Percentiles rank a stretch among this genome's conserved stretches.
phyloP scores from a whole-genome alignment of 2,113 vertebrate genomes.

The Larimichthys crocea region DNA sequence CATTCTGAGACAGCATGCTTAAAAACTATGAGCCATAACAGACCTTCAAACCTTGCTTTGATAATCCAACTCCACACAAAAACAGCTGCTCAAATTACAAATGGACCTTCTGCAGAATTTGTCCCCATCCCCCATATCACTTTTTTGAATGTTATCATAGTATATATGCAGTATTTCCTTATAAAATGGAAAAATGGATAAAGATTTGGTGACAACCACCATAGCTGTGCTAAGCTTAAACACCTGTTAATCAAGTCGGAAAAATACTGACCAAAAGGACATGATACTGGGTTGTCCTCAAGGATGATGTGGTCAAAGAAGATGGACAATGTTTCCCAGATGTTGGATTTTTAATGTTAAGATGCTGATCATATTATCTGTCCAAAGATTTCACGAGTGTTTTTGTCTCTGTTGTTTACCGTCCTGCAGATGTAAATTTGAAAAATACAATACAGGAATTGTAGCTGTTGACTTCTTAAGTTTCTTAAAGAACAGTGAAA shows the following conservation, averaged over 20 bases:
- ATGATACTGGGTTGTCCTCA: too few species aligned
- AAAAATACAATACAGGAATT: too few species aligned
- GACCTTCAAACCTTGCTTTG: neutral
- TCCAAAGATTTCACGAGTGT: too few species aligned
- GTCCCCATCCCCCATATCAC: neutral
- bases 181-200: neutral
- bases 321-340: too few species aligned
- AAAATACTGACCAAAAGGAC: neutral
- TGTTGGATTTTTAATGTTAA: too few species aligned
- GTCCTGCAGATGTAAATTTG: too few species aligned
- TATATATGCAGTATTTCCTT: neutral
- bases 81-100: neutral
- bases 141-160: neutral
- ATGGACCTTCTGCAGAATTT: neutral
- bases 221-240: too few species aligned
- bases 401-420: too few species aligned
- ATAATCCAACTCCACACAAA: conserved; percentile 8
- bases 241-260: neutral
- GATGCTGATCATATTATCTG: too few species aligned
- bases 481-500: too few species aligned
- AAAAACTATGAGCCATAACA: conserved; percentile 44
- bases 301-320: too few species aligned
- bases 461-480: too few species aligned
- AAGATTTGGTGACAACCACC: neutral
- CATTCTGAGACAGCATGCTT: conserved; percentile 31